Evolutionary conservation across 1,140 invertebrate species (phyloP), one percentile per base, ranked within the genome.

Genomic region (Drosophila tani): DNA sequence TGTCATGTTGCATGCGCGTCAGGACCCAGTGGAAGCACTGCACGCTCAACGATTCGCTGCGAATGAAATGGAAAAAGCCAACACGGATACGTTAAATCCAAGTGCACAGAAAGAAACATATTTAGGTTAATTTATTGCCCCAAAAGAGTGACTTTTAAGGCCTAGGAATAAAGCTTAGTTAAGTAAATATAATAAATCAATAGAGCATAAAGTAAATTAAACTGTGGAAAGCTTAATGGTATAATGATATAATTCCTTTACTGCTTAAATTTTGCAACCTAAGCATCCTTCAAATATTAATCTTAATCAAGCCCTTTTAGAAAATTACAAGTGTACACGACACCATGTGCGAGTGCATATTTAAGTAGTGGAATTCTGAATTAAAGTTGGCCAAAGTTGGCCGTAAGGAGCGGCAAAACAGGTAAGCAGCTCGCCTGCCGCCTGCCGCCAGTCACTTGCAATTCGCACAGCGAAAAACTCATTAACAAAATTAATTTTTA

Each of bases 21-120:
- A 99, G 98, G 6, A 99, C 96, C 92, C 97, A 97, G 93, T 99
- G 98, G 93, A 99, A 99, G 68, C 96, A 96, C 64, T 96, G 95
- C 1, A 97, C 95, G n/a, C 96, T 96, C 94, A 99, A 95, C 9
- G 97, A 98, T 94, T 98, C 97, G 92, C 96, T 98, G 92, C 51
- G 71, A 83, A 79, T 66, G 73, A 53, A 81, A 75, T 67, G 53
- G 57, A 82, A 67, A 75, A 68, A 49, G 65, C 38, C 38, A 58
- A 59, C 27, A 62, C 38, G 17, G 46, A 59, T 58, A 27, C 58
- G 47, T 62, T 59, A 59, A 38, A 35, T 12, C 43, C 45, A 19
- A 2, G 19, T 70, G 40, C 47, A 71, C 21, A 15, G 74, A n/a
- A 21, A 43, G 43, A 51, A 45, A 55, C 3, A 21, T 8, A 19